Percentiles rank a stretch among this genome's conserved stretches.
Evolutionary conservation across 2,888 invertebrate genomes (phyloP).

Genomic region (Salpingus planirostris): DNA sequence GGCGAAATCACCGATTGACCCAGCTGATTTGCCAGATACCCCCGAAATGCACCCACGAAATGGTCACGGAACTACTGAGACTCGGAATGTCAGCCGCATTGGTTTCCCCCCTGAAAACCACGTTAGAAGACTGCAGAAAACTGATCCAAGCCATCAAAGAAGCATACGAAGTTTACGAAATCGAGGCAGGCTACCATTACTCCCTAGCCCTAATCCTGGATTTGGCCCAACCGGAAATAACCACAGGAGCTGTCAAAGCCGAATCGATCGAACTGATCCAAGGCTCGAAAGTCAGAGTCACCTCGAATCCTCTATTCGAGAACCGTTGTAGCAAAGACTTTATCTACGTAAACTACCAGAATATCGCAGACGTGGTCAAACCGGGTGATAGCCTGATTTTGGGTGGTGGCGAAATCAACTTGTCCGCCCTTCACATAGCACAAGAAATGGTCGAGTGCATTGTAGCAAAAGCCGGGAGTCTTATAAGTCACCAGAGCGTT

Average conservation of each 20-base stretch:
- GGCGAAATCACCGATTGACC: conserved; percentile 46
- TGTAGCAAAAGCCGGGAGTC: conserved; percentile 46
- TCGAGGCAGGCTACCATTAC: conserved; percentile 58
- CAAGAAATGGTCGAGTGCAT: conserved; percentile 41
- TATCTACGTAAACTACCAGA: conserved; percentile 48
- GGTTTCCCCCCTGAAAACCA: conserved; percentile 41
- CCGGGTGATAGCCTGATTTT: conserved; percentile 45
- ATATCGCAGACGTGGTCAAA: conserved; percentile 43
- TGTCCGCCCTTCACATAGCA: conserved; percentile 57
- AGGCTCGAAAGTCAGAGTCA: conserved; percentile 42
- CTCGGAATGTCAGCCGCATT: conserved; percentile 47
- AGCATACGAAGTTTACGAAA: conserved; percentile 51
- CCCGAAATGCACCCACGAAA: conserved; percentile 8
- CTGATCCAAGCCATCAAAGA: conserved; percentile 42
- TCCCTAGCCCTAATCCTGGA: conserved; percentile 78
- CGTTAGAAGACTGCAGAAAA: conserved; percentile 40
- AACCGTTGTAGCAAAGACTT: conserved; percentile 48
- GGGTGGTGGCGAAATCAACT: conserved; percentile 63
- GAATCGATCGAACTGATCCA: conserved; percentile 19
- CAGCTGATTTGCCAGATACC: conserved; percentile 49
- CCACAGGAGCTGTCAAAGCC: conserved; percentile 46
- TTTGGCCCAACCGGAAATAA: conserved; percentile 85
- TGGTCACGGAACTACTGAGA: conserved; percentile 43
- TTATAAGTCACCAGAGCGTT: conserved; percentile 47
- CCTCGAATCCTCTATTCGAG: conserved; percentile 46